phyloP scores from a whole-genome alignment of 1,140 invertebrate genomes.

The Drosophila nigromelanica region DNA sequence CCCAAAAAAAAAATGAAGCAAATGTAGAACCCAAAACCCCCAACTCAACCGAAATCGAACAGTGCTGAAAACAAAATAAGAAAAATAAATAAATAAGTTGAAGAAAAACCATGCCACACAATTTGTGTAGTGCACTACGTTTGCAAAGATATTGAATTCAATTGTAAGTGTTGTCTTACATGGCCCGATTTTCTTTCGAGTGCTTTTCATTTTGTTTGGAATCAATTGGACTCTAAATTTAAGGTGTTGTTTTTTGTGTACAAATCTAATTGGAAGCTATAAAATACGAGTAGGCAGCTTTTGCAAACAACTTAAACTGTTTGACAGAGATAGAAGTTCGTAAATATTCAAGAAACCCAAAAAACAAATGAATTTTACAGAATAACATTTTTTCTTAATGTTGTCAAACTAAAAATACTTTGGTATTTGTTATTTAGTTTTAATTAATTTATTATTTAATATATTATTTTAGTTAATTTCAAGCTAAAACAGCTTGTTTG shows the following conservation, averaged over 20 bases:
- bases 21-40: conserved; percentile 29
- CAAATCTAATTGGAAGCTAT: neutral
- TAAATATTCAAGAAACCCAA: too few relatives aligned
- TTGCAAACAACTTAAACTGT: too few relatives aligned
- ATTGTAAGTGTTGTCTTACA: conserved; percentile 37
- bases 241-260: neutral
- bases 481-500: neutral
- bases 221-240: neutral
- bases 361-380: too few relatives aligned
- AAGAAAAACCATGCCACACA: conserved; percentile 5
- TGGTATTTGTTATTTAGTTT: too few relatives aligned
- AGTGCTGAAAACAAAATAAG: neutral
- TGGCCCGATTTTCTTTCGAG: conserved; percentile 8
- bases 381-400: too few relatives aligned
- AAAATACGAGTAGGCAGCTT: too few relatives aligned
- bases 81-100: neutral
- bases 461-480: neutral
- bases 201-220: neutral
- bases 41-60: conserved; percentile 25
- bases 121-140: neutral
- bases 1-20: conserved; percentile 32
- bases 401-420: too few relatives aligned
- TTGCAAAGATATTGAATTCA: conserved; percentile 40
- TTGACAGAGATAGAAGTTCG: too few relatives aligned
- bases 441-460: too few relatives aligned